phyloP scores from a whole-genome alignment of 2,797 vertebrate genomes.

The Triplophysa yarkandensis region DNA sequence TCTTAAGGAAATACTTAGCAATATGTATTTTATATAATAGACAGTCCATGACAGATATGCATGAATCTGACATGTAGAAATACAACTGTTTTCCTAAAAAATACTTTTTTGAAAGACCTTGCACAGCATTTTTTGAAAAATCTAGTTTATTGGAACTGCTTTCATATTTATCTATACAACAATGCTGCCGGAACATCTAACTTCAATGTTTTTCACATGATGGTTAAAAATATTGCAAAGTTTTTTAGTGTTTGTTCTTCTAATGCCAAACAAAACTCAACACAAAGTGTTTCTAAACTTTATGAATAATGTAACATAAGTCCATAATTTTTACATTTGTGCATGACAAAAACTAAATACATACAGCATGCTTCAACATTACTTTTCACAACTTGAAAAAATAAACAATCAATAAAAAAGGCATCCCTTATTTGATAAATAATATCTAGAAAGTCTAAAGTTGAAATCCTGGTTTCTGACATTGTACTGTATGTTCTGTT shows the following conservation, averaged over 20 bases:
- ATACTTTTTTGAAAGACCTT: background rate
- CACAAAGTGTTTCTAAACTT: background rate
- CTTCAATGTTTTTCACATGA: background rate
- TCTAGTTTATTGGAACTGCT: conserved; percentile 24
- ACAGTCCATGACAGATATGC: background rate
- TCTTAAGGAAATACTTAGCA: no score
- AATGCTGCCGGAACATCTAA: conserved; percentile 14
- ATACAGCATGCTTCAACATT: background rate
- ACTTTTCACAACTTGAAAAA: conserved; percentile 3
- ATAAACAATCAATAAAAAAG: background rate
- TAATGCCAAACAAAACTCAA: background rate
- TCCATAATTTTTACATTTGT: background rate
- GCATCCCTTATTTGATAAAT: conserved; percentile 15
- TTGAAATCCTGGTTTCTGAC: background rate
- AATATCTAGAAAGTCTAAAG: background rate
- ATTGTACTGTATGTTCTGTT: background rate
- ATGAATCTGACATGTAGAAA: background rate
- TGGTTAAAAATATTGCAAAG: background rate
- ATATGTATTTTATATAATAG: background rate
- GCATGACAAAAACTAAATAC: conserved; percentile 5
- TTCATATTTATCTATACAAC: conserved; percentile 19
- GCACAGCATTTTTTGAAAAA: conserved; percentile 10
- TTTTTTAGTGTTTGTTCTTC: background rate
- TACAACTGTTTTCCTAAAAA: background rate
- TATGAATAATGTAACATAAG: background rate